Conservation (phyloP, 2,888 invertebrate species). For the Netelia fuscicornis region DNA sequence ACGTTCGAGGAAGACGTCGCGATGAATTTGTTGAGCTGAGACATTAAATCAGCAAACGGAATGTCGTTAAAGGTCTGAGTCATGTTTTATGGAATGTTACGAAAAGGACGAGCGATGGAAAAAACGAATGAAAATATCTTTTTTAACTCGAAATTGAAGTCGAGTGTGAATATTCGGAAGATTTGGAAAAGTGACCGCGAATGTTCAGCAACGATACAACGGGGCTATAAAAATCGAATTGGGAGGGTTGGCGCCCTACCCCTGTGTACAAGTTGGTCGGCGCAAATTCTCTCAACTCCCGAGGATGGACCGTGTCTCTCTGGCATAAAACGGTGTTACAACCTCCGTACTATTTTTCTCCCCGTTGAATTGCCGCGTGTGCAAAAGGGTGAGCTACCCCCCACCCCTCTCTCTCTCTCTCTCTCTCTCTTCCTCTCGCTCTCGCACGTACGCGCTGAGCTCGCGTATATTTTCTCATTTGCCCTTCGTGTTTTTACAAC, state of each 20-base stretch:
- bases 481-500: conserved; percentile 81
- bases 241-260: conserved; percentile 66
- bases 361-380: conserved; percentile 50
- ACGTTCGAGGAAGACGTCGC: conserved; percentile 53
- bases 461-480: conserved; percentile 82
- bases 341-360: conserved; percentile 64
- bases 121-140: not conserved
- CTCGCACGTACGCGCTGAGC: conserved; percentile 71
- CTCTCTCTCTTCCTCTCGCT: conserved; percentile 69
- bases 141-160: conserved; percentile 11
- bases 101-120: conserved; percentile 6
- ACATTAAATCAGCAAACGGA: conserved; percentile 41
- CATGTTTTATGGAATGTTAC: conserved; percentile 55
- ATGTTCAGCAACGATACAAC: conserved; percentile 69
- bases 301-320: conserved; percentile 40
- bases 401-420: conserved; percentile 66
- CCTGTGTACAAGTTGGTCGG: conserved; percentile 52
- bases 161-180: conserved; percentile 53
- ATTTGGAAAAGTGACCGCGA: conserved; percentile 68
- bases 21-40: conserved; percentile 46
- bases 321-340: conserved; percentile 61
- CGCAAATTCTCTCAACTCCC: conserved; percentile 37
- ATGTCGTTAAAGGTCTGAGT: conserved; percentile 25
- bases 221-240: conserved; percentile 75
- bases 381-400: conserved; percentile 62